Base-by-base conservation (phyloP, 2,113 vertebrate genomes). In the Rhombomys opimus region DNA sequence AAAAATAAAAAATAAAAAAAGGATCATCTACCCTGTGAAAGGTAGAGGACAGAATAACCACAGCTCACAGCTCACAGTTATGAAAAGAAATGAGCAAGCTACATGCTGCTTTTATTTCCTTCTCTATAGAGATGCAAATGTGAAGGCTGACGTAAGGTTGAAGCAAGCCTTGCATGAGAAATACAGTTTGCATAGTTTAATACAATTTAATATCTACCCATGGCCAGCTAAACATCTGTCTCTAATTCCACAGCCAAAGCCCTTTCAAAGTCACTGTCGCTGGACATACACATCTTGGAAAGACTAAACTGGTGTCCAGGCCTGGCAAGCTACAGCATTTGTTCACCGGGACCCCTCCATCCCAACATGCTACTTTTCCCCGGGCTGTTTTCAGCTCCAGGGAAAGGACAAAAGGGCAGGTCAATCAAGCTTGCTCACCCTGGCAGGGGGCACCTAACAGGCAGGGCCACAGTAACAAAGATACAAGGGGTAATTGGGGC, bases 61-160 rank as follows among this genome's bases (percentile, higher is more conserved):
- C 70, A 88, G 94, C 94, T 93, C 95, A 94, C 70, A 88, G 94
- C 94, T 93, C 91, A 2, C 72, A 93, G 93, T 98, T 95, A 96
- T 95, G 97, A 97, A 97, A 94, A 98, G 97, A 96, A 96, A 96
- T 96, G 95, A 96, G 87, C 93, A 93, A 95, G 94, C 92, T 96
- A 95, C 97, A 96, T 20, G 75, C 92, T 93, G 97, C 95, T 96
- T 97, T 97, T 96, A 96, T 95, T 97, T 96, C 63, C 0, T 95
- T 84, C 96, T 96, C 97, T 94, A 96, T 96, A 98, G 96, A 98
- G 91, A 98, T 97, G 97, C 97, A 98, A 97, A 98, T 97, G 95
- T 35, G 91, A 84, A 77, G 65, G 93, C 96, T 96, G 93, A 97
- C 94, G 96, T 96, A 93, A 98, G 97, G 93, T 73, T 97, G 97